Evolutionary conservation across 2,113 vertebrate species (phyloP), one percentile per base, ranked within the genome.

Genomic region (Collichthys lucidus): DNA sequence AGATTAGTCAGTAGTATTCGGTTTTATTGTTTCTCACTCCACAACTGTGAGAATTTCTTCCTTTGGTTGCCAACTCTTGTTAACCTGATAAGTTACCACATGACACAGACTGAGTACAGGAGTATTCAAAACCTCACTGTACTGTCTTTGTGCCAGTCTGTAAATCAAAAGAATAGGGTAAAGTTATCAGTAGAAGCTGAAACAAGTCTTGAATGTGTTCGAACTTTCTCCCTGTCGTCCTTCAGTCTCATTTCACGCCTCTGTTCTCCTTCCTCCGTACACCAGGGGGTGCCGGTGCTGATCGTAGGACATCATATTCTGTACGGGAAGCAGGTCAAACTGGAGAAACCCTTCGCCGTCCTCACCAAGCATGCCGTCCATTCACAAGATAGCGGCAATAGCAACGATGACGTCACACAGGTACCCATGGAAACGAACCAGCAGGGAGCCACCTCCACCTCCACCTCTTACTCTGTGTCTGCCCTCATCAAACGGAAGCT

Each of bases 261-360:
- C n/a, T 40, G 52, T 22, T 40, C 46, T 68, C 56, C 24, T 22
- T 68, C 85, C 24, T 88, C 52, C 49, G 9, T 67, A 65, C 89
- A 70, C 59, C 90, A 99, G 98, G 97, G 98, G 0, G 40, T 96
- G 16, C 98, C 98, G 0, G 95, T 99, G 80, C 96, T 99, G 62
- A 94, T 99, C 2, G 96, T 99, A 42, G 98, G 98, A 26, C 98
- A 99, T 88, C 98, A 99, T 89, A 98, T 99, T 82, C 96, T 99
- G 22, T 99, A 98, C 0, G 98, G 98, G 79, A 99, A 98, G 89
- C 92, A 95, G 88, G 95, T 97, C 86, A 96, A 93, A 67, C 93
- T 99, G 94, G 98, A 99, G 92, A 99, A 98, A 89, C 96, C 97
- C 0, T 96, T 99, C 26, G 98, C 97, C 0, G 97, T 99, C 29